Percentiles rank a stretch among this genome's conserved stretches.
Conservation (phyloP, 2,888 invertebrate genomes). For the Poecilobothrus nobilitatus region DNA sequence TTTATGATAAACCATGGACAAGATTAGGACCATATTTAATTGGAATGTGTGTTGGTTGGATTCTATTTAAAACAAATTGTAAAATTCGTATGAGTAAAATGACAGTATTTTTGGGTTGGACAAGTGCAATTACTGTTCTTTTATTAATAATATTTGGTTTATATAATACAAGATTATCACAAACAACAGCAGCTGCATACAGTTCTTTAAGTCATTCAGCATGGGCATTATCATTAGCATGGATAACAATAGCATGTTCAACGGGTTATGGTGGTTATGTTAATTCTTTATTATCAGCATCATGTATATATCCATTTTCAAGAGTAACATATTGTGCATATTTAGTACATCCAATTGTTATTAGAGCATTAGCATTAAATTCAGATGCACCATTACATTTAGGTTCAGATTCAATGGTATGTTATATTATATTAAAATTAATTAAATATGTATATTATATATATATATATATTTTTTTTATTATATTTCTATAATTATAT, state of each 20-base stretch:
- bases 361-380: slow-evolving; percentile 70
- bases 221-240: slow-evolving; percentile 72
- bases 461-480: slow-evolving; percentile 10
- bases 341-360: slow-evolving; percentile 73
- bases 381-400: slow-evolving; percentile 75
- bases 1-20: slow-evolving; percentile 86
- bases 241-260: slow-evolving; percentile 78
- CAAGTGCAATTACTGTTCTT: slow-evolving; percentile 55
- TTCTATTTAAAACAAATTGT: slow-evolving; percentile 72
- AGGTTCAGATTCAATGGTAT: slow-evolving; percentile 67
- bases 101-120: slow-evolving; percentile 63
- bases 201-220: slow-evolving; percentile 74
- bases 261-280: slow-evolving; percentile 77
- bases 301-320: slow-evolving; percentile 74
- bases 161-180: slow-evolving; percentile 60
- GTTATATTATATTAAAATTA: slow-evolving; percentile 25
- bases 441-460: too few species aligned
- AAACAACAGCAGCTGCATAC: slow-evolving; percentile 64
- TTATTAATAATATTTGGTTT: slow-evolving; percentile 70
- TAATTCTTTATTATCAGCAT: slow-evolving; percentile 62
- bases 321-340: slow-evolving; percentile 82
- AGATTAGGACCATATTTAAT: slow-evolving; percentile 74
- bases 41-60: slow-evolving; percentile 77
- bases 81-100: slow-evolving; percentile 63
- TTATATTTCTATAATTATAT: background rate